Conservation (phyloP, 2,113 vertebrate genomes). For the Heliornis fulica region DNA sequence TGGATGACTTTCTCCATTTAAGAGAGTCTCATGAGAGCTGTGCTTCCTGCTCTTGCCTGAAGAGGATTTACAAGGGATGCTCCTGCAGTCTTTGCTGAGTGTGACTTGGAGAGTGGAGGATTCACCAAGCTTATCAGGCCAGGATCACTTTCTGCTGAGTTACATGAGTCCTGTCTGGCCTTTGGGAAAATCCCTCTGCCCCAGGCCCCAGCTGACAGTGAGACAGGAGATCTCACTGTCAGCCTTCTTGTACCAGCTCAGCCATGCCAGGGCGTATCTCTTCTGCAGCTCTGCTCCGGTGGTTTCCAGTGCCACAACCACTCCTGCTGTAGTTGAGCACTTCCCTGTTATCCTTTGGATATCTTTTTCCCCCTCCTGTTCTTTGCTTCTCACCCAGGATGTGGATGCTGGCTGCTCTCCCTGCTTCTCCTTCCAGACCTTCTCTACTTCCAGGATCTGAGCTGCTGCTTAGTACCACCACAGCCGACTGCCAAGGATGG, state of each 20-base stretch:
- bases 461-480: not conserved
- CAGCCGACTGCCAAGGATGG: not conserved
- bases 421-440: not conserved
- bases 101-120: not conserved
- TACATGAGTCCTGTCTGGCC: not conserved
- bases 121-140: not conserved
- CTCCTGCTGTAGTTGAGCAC: not conserved
- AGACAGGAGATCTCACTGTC: not conserved
- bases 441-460: not conserved
- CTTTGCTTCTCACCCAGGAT: not conserved
- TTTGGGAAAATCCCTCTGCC: not conserved
- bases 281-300: not conserved
- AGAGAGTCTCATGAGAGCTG: not conserved
- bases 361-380: not conserved
- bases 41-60: not conserved
- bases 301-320: not conserved
- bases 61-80: not conserved
- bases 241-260: not conserved
- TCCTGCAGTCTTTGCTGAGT: not conserved
- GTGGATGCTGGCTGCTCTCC: not conserved
- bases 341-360: not conserved
- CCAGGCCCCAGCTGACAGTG: not conserved
- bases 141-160: not conserved
- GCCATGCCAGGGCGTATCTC: fast-evolving
- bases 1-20: not conserved